A percentile compares a stretch with the other conserved stretches of the same genome.
Conservation (phyloP, 2,113 vertebrate species). For the Dipodomys ordii region DNA sequence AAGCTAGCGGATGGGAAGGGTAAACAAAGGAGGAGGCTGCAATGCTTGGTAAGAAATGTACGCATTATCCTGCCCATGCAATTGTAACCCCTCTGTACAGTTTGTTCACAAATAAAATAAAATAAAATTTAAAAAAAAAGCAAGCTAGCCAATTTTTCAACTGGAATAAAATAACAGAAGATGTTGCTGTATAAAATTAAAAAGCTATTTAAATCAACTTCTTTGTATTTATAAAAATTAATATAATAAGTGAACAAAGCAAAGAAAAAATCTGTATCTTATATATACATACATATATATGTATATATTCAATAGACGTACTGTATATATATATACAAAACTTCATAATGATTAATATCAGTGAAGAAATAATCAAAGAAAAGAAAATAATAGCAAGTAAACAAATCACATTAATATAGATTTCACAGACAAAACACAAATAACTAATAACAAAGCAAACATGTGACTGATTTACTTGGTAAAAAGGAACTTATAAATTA, state of each 20-base stretch:
- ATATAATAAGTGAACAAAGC: neutral
- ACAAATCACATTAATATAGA: neutral
- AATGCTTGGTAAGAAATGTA: no score
- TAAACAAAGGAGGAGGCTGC: no score
- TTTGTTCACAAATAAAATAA: no score
- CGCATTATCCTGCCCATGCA: no score
- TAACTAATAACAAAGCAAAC: neutral
- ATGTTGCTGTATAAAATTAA: neutral
- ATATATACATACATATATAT: no score
- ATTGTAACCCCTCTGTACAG: no score
- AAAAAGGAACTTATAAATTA: neutral
- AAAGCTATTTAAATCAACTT: neutral
- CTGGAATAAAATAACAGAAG: neutral
- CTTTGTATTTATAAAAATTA: neutral
- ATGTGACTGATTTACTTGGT: neutral
- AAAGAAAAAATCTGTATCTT: neutral
- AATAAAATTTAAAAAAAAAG: no score
- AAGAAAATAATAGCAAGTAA: neutral
- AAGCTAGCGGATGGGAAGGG: no score
- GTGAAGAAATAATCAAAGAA: neutral
- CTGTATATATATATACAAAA: neutral
- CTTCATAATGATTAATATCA: neutral
- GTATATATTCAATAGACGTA: neutral
- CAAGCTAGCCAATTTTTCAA: neutral
- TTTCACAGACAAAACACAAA: neutral